Percentiles rank a stretch among this genome's conserved stretches.
These are phyloP conservation scores for Hydrolagus affinis DNA, from an alignment of 2,113 vertebrate species.

Conservation along the genomic window DNA sequence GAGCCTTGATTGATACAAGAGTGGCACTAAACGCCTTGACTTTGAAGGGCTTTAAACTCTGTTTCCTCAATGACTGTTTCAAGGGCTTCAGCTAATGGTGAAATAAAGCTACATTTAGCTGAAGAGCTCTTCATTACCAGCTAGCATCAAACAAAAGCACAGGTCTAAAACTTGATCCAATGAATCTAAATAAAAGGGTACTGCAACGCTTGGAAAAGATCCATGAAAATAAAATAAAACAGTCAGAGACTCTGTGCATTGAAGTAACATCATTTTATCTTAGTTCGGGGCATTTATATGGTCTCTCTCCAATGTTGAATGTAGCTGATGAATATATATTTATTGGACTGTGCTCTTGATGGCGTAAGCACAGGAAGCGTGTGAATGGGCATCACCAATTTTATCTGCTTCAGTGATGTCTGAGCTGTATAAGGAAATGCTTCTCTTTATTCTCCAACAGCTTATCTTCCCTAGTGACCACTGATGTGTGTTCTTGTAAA, in stretches of 20 bases:
- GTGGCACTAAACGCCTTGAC: constrained; percentile 82
- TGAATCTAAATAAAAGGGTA: constrained; percentile 55
- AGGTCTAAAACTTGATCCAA: constrained; percentile 56
- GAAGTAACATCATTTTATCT: constrained; percentile 19
- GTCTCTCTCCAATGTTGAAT: not conserved
- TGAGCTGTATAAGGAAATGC: constrained; percentile 84
- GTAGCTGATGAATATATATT: not conserved
- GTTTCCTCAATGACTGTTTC: constrained; percentile 67
- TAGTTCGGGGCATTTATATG: too few species aligned
- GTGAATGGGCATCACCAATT: constrained; percentile 77
- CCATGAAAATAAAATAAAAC: constrained; percentile 6
- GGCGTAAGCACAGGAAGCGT: constrained; percentile 65
- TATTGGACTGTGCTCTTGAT: constrained; percentile 49
- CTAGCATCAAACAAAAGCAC: constrained; percentile 74
- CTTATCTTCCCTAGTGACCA: constrained; percentile 83
- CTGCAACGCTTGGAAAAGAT: constrained; percentile 34
- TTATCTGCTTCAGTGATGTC: constrained; percentile 92
- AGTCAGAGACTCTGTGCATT: not conserved
- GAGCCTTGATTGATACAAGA: constrained; percentile 88
- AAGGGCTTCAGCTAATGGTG: constrained; percentile 73
- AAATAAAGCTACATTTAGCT: constrained; percentile 81
- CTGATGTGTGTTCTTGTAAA: constrained; percentile 89
- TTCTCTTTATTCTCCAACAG: constrained; percentile 87
- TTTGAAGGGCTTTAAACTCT: constrained; percentile 76
- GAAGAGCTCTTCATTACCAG: constrained; percentile 88